A percentile compares a stretch with the other conserved stretches of the same genome.
These are phyloP conservation scores for Tetheella fluctuosa DNA, from an alignment of 2,888 invertebrate species.

Conservation along the genomic window DNA sequence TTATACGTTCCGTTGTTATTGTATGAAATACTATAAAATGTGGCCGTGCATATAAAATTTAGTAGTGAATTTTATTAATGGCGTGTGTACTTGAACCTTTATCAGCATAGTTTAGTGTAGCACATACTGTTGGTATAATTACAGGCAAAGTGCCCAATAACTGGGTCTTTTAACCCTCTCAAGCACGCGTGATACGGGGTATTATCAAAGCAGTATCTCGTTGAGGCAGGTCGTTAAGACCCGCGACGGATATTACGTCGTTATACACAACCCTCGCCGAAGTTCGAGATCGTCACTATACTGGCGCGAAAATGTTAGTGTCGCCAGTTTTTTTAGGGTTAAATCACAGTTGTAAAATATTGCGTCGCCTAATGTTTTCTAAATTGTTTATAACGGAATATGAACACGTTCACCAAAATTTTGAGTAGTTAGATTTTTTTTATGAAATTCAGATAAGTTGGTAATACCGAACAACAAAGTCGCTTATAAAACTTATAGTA, in stretches of 20 bases:
- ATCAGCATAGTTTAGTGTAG: conserved; percentile 27
- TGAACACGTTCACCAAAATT: no score
- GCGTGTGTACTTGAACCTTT: conserved; percentile 20
- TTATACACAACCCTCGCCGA: conserved; percentile 32
- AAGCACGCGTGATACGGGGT: conserved; percentile 46
- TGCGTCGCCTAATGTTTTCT: conserved; percentile 26
- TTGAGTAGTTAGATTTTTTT: no score
- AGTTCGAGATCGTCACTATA: conserved; percentile 27
- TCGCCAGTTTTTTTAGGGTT: conserved; percentile 37
- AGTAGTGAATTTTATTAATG: conserved; percentile 17
- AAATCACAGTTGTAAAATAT: conserved; percentile 36
- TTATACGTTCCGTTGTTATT: no score
- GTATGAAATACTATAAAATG: no score
- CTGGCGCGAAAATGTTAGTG: conserved; percentile 42
- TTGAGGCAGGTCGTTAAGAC: conserved; percentile 56
- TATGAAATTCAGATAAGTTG: no score
- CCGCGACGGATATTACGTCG: conserved; percentile 61
- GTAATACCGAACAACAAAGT: neutral
- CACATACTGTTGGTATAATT: conserved; percentile 40
- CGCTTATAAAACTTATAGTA: neutral
- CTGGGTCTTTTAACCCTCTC: conserved; percentile 47
- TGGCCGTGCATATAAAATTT: neutral
- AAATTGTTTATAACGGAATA: conserved; percentile 4
- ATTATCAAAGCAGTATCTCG: conserved; percentile 59
- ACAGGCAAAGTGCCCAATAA: conserved; percentile 45